phyloP scores from a whole-genome alignment of 2,113 vertebrate species.

The Vulpes lagopus region DNA sequence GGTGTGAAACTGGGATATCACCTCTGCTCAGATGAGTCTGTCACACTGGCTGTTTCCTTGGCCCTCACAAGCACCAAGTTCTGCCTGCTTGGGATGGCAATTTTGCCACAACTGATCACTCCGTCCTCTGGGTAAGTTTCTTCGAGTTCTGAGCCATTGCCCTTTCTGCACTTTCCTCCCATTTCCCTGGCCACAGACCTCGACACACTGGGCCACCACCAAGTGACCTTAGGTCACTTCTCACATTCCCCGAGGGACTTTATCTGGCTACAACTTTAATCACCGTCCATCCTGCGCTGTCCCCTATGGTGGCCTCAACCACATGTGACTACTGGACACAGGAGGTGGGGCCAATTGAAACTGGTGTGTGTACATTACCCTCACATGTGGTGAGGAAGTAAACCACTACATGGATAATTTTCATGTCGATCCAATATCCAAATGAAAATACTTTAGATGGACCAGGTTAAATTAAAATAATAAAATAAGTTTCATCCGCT shows the following conservation, averaged over 20 bases:
- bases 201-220: accelerated
- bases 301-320: not conserved
- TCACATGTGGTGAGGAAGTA: accelerated
- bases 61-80: not conserved
- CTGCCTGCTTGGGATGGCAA: accelerated
- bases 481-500: not conserved
- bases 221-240: not conserved
- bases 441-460: not conserved
- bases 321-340: not conserved
- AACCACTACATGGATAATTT: not conserved
- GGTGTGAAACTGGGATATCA: not conserved
- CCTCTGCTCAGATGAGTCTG: not conserved
- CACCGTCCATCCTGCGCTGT: not conserved
- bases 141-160: not conserved
- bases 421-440: not conserved
- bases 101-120: not conserved
- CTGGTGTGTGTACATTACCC: too few species aligned
- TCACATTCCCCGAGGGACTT: not conserved
- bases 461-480: not conserved
- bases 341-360: not conserved
- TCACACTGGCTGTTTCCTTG: not conserved
- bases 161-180: not conserved
- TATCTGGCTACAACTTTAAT: accelerated
- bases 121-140: not conserved
- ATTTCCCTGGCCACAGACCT: not conserved